Evolutionary conservation across 2,888 invertebrate species (phyloP).

Genomic region (Perizoma affinitatum): DNA sequence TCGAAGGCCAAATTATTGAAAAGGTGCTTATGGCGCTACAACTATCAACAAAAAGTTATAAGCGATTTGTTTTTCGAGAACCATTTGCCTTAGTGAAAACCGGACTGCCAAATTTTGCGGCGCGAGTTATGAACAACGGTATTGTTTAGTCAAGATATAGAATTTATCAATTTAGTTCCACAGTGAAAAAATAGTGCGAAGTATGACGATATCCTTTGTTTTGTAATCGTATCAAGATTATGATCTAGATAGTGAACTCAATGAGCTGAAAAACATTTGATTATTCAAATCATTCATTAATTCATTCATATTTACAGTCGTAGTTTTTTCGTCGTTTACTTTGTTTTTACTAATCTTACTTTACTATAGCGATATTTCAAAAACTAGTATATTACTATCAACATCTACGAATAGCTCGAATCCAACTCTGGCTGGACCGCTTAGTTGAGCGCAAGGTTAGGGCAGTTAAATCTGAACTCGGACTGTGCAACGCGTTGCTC

Average conservation of each 20-base stretch:
- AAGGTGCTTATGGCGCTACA: too few species aligned
- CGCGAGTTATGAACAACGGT: constrained; percentile 38
- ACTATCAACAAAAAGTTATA: too few species aligned
- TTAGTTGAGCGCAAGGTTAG: constrained; percentile 59
- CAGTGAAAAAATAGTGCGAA: constrained; percentile 13
- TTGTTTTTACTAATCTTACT: too few species aligned
- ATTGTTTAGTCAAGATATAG: constrained; percentile 38
- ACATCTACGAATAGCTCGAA: constrained; percentile 4
- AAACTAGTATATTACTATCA: too few species aligned
- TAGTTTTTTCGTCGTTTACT: too few species aligned
- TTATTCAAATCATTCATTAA: too few species aligned
- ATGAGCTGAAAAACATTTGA: too few species aligned
- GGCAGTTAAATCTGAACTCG: constrained; percentile 53
- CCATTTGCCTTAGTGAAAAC: constrained; percentile 49
- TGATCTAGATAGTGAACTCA: neutral
- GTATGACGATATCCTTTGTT: constrained; percentile 16
- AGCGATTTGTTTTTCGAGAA: too few species aligned
- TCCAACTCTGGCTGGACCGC: constrained; percentile 39
- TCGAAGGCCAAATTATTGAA: too few species aligned
- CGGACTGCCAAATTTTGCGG: constrained; percentile 43
- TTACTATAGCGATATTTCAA: too few species aligned
- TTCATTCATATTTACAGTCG: too few species aligned
- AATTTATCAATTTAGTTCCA: constrained; percentile 30
- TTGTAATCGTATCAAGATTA: constrained; percentile 14
- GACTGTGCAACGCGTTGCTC: constrained; percentile 58